Evolutionary conservation across 2,888 invertebrate genomes (phyloP).

Genomic region (Erebia epiphron): DNA sequence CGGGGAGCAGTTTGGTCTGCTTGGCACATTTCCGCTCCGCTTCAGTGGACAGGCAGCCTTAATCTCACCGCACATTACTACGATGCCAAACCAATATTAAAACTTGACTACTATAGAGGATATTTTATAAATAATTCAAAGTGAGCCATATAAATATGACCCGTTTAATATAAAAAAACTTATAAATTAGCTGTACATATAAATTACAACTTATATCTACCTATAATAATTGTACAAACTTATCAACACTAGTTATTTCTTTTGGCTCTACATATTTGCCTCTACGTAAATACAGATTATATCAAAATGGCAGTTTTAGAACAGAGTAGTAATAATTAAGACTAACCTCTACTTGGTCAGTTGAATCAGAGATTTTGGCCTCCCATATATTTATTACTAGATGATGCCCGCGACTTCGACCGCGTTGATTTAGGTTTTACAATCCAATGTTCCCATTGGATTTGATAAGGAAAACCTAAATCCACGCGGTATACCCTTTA

Average conservation of each 20-base stretch:
- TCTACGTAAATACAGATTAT: constrained; percentile 33
- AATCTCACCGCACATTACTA: too few relatives aligned
- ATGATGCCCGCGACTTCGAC: too few relatives aligned
- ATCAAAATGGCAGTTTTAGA: constrained; percentile 33
- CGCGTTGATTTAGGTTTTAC: too few relatives aligned
- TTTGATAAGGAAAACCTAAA: too few relatives aligned
- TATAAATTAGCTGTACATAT: constrained; percentile 44
- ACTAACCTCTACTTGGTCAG: neutral
- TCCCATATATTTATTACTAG: too few relatives aligned
- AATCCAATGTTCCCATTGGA: too few relatives aligned
- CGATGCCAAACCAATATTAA: neutral
- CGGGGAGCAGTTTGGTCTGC: too few relatives aligned
- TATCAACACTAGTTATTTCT: constrained; percentile 41
- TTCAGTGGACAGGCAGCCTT: too few relatives aligned
- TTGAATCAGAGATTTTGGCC: too few relatives aligned
- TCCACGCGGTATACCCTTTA: too few relatives aligned
- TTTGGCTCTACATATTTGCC: constrained; percentile 47
- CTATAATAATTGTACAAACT: constrained; percentile 42
- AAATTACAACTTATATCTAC: constrained; percentile 46
- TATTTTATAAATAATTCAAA: constrained; percentile 6
- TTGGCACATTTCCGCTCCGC: too few relatives aligned
- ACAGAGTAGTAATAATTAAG: neutral
- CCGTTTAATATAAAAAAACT: constrained; percentile 23
- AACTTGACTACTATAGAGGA: neutral
- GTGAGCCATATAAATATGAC: constrained; percentile 1